phyloP scores from a whole-genome alignment of 2,113 vertebrate species.

The Lanius collurio region DNA sequence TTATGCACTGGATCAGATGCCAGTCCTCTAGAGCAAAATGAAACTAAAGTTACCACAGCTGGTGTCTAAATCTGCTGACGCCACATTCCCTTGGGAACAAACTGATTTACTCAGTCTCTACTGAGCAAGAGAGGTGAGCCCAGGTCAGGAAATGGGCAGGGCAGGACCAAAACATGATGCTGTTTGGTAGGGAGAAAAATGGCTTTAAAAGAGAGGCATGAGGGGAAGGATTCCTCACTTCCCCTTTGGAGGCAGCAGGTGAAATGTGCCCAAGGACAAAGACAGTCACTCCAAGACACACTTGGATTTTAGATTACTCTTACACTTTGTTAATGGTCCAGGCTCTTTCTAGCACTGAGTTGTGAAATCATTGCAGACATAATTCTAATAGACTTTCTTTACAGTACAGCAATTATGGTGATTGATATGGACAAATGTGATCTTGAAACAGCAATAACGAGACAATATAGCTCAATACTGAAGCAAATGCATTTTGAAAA shows the following conservation, averaged over 20 bases:
- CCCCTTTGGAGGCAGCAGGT: background rate
- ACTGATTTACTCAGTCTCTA: background rate
- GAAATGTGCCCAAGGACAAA: background rate
- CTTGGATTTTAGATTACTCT: background rate
- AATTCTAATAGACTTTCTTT: background rate
- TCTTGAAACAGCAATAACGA: constrained; percentile 11
- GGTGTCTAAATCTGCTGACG: constrained; percentile 9
- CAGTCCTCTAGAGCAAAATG: background rate
- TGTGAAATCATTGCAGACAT: background rate
- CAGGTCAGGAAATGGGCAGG: background rate
- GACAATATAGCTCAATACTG: background rate
- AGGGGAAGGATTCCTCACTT: background rate
- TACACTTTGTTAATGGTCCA: background rate
- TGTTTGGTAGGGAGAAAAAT: background rate
- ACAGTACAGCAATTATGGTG: background rate
- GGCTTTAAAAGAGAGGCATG: background rate
- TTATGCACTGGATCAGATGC: background rate
- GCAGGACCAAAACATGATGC: background rate
- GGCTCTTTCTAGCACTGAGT: background rate
- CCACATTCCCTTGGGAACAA: background rate
- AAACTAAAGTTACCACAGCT: background rate
- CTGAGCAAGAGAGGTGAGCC: background rate
- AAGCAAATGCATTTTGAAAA: background rate
- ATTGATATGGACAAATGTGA: constrained; percentile 24
- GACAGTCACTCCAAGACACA: background rate